Conservation (phyloP, 2,888 invertebrate genomes). For the Andrena camellia region DNA sequence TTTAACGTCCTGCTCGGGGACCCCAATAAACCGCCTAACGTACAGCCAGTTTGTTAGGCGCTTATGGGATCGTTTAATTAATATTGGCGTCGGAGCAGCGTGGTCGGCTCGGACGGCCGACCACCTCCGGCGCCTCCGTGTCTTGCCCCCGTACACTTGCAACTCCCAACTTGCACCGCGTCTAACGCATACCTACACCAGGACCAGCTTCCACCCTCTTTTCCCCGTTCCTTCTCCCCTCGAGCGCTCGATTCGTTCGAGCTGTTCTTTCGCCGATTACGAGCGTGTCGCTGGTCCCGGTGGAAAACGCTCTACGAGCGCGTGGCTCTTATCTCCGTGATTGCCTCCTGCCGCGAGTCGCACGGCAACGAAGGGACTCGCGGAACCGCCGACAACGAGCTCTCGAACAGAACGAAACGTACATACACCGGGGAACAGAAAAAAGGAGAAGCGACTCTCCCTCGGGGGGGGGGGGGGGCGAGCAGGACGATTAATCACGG, state of each 20-base stretch:
- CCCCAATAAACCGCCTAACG: slow-evolving; percentile 82
- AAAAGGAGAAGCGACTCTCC: slow-evolving; percentile 34
- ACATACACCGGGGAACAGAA: neutral
- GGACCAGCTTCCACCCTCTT: slow-evolving; percentile 17
- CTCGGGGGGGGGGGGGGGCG: slow-evolving; percentile 58
- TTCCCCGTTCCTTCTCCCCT: neutral
- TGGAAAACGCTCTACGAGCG: neutral
- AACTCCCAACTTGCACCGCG: slow-evolving; percentile 38
- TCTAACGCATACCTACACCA: slow-evolving; percentile 13
- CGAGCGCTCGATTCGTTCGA: slow-evolving; percentile 9
- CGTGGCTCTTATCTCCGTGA: neutral
- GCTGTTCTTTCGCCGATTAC: slow-evolving; percentile 2
- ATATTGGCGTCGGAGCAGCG: slow-evolving; percentile 81
- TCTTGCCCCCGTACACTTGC: slow-evolving; percentile 66
- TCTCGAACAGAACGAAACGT: neutral
- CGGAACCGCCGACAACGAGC: neutral
- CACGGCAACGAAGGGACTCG: too few relatives aligned
- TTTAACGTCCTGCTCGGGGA: slow-evolving; percentile 80
- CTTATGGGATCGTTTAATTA: slow-evolving; percentile 85
- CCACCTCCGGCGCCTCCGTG: slow-evolving; percentile 82
- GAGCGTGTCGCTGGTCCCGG: neutral
- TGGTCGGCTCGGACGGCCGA: slow-evolving; percentile 73
- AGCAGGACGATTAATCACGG: slow-evolving; percentile 76
- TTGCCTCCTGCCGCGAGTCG: too few relatives aligned
- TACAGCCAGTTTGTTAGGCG: slow-evolving; percentile 83